A percentile compares a stretch with the other conserved stretches of the same genome.
phyloP scores from a whole-genome alignment of 2,113 vertebrate genomes.

The Cottus gobio region DNA sequence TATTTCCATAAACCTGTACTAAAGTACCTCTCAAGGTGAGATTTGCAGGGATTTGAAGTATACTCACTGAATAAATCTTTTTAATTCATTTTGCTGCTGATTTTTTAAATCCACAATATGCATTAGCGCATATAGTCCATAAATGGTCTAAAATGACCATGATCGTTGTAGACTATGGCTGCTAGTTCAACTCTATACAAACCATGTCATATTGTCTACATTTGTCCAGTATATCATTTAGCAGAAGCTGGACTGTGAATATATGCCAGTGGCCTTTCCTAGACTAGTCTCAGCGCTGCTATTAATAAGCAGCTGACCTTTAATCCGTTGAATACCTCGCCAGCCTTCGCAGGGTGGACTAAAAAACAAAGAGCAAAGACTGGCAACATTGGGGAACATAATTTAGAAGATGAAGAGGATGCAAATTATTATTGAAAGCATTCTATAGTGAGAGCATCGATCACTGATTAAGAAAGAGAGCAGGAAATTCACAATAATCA shows the following conservation, averaged over 20 bases:
- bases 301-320: conserved; percentile 74
- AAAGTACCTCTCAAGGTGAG: not conserved
- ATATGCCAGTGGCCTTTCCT: conserved; percentile 46
- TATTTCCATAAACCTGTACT: not conserved
- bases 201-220: not conserved
- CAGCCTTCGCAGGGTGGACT: conserved; percentile 12
- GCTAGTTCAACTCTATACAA: not conserved
- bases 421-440: not conserved
- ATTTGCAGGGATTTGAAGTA: not conserved
- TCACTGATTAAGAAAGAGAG: not conserved
- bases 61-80: not conserved
- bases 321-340: conserved; percentile 39
- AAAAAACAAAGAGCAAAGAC: conserved; percentile 27
- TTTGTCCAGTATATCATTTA: not conserved
- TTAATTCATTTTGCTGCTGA: not conserved
- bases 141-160: not conserved
- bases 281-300: conserved; percentile 35
- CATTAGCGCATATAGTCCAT: not conserved
- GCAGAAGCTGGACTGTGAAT: not conserved
- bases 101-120: too few relatives aligned
- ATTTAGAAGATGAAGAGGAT: not conserved
- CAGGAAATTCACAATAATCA: not conserved
- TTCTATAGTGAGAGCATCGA: not conserved
- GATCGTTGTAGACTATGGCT: not conserved
- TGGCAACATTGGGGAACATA: not conserved